Base-by-base conservation (phyloP, 2,113 vertebrate genomes). In the Takifugu flavidus region DNA sequence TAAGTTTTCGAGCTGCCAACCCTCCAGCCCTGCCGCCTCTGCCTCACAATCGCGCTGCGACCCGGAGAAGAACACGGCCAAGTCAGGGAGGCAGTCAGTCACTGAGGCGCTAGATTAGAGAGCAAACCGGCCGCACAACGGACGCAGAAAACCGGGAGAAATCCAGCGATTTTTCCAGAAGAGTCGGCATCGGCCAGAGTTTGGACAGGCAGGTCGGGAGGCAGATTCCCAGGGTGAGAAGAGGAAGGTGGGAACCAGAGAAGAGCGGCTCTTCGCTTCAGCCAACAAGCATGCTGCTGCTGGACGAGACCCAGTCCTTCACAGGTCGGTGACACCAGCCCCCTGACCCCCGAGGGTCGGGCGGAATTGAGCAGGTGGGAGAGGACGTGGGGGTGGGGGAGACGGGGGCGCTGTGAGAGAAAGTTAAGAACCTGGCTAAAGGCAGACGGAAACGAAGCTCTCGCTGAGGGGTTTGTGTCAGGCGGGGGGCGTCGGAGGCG, bases 301-400 rank as follows among this genome's bases (percentile, higher is more conserved):
- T 89, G 78, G 86, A 89, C 15, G 87, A 89, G 67, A 49, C 87
- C 0, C 86, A 88, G 74, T 64, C 87, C 4, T 88, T 87, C n/a
- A 13, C 82, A 83, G 87, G 87, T 89, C 79, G 13, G 82, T 74
- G 62, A 58, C 60, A 50, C 25, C 56, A 43, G 15, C 44, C 0
- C 0, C 11, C 2, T 31, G 27, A 53, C 28, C 25, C 4, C 1
- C 8, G 34, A n/a, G 43, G 49, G 3, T 13, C 20, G 29, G 2
- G 39, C 14, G 8, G 15, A 25, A 14, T 27, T 29, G 13, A 10
- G n/a, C 45, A 57, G 56, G 20, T 52, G 49, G 25, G 13, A 0
- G 1, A 25, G 43, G 43, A 45, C 11, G 12, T 13, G 43, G 8
- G 3, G 43, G 43, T 13, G 5, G 45, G 4, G 6, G 15, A 47